These are phyloP conservation scores for Byasa hedistus DNA, from an alignment of 2,888 invertebrate species.

Conservation along the genomic window DNA sequence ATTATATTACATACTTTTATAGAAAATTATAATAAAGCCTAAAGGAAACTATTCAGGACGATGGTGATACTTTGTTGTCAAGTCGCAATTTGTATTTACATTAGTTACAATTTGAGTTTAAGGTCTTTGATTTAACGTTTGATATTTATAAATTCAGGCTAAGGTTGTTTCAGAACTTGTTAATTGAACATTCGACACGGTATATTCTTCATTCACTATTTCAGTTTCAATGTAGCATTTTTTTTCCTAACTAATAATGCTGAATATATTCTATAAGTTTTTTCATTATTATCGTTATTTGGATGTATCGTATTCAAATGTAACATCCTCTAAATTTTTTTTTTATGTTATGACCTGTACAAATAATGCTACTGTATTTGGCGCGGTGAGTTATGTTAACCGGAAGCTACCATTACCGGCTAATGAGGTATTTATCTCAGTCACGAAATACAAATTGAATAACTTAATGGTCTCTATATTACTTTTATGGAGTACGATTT, in stretches of 20 bases:
- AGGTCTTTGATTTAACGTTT: slow-evolving; percentile 1
- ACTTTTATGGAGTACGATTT: slow-evolving; percentile 6
- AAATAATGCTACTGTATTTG: neutral
- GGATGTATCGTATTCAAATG: neutral
- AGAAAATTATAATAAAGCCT: too few relatives aligned
- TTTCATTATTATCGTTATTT: too few relatives aligned
- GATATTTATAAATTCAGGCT: slow-evolving; percentile 18
- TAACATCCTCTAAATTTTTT: neutral
- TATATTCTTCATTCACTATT: too few relatives aligned
- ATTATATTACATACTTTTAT: too few relatives aligned
- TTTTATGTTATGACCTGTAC: neutral
- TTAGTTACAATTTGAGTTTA: slow-evolving; percentile 14
- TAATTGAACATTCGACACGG: neutral
- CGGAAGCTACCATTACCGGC: neutral
- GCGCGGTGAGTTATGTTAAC: neutral
- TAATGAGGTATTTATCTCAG: slow-evolving; percentile 7
- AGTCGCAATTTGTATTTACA: slow-evolving; percentile 8
- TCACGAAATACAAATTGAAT: neutral
- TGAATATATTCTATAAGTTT: too few relatives aligned
- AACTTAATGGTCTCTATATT: slow-evolving; percentile 5
- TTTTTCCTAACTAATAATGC: too few relatives aligned
- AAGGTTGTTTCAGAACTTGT: slow-evolving; percentile 3
- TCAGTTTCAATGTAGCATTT: too few relatives aligned
- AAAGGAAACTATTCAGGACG: too few relatives aligned
- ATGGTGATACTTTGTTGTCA: slow-evolving; percentile 4